A percentile compares a stretch with the other conserved stretches of the same genome.
phyloP scores from a whole-genome alignment of 1,140 invertebrate genomes.

The Drosophila melanica region DNA sequence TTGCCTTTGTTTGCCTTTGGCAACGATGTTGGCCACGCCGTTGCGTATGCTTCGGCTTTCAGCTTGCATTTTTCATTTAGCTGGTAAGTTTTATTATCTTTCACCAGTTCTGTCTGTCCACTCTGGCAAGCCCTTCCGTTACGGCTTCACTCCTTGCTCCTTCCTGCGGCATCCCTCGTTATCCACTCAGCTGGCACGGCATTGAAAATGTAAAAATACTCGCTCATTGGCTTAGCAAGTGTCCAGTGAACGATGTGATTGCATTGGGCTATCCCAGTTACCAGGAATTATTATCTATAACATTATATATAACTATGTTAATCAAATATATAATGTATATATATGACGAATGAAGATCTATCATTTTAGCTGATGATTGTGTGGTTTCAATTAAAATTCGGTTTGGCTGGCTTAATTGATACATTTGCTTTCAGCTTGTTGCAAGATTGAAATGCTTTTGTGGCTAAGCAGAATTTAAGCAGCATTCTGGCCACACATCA shows the following conservation, averaged over 20 bases:
- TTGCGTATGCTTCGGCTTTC: slow-evolving; percentile 28
- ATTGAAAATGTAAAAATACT: slow-evolving; percentile 59
- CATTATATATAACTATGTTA: too few species aligned
- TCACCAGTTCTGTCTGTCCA: slow-evolving; percentile 25
- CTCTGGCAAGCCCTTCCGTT: slow-evolving; percentile 37
- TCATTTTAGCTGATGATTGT: slow-evolving; percentile 43
- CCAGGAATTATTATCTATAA: too few species aligned
- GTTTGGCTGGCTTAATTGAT: slow-evolving; percentile 2
- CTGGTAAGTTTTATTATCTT: slow-evolving; percentile 59
- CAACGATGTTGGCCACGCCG: slow-evolving; percentile 39
- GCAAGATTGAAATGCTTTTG: slow-evolving; percentile 15
- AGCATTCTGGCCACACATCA: slow-evolving; percentile 16
- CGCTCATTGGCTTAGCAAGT: slow-evolving; percentile 59
- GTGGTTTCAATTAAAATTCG: slow-evolving; percentile 44
- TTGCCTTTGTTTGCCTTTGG: slow-evolving; percentile 59
- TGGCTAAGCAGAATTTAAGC: slow-evolving; percentile 31
- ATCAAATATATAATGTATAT: too few species aligned
- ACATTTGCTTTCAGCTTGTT: background rate
- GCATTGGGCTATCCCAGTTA: too few species aligned
- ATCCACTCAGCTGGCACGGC: slow-evolving; percentile 31
- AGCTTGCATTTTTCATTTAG: slow-evolving; percentile 64
- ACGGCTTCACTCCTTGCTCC: slow-evolving; percentile 24
- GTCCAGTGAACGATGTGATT: slow-evolving; percentile 58
- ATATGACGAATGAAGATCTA: too few species aligned
- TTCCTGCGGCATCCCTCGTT: slow-evolving; percentile 36